A percentile compares a stretch with the other conserved stretches of the same genome.
phyloP scores from a whole-genome alignment of 1,140 invertebrate genomes.

The Ceratitis capitata region DNA sequence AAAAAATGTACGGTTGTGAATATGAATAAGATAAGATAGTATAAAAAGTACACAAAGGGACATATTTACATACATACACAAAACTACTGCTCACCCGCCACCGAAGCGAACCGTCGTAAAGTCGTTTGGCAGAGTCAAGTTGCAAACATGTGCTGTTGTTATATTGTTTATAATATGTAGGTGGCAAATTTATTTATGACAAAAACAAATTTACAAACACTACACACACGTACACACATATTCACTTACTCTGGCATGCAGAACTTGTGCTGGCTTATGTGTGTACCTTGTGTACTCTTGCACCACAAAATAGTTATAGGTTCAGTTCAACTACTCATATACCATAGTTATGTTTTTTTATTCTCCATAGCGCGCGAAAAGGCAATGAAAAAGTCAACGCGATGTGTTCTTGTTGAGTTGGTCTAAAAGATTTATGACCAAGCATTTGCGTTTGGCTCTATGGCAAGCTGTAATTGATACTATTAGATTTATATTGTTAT shows the following conservation, averaged over 20 bases:
- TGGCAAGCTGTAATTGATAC: no score
- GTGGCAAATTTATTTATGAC: constrained; percentile 11
- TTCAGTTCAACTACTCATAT: constrained; percentile 32
- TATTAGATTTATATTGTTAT: no score
- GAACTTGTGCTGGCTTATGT: no score
- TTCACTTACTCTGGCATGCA: background rate
- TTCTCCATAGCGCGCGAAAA: background rate
- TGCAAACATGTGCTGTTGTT: constrained; percentile 1
- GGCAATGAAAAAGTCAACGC: constrained; percentile 21
- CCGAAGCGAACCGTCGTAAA: no score
- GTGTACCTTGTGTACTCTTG: constrained; percentile 1
- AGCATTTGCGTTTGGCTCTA: background rate
- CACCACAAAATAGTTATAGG: background rate
- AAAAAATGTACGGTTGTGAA: background rate
- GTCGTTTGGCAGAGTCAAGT: background rate
- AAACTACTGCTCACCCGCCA: no score
- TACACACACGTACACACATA: background rate
- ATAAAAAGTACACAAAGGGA: no score
- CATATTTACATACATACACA: no score
- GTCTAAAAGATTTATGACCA: background rate
- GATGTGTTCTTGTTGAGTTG: background rate
- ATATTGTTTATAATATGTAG: background rate
- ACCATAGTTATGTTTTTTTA: background rate
- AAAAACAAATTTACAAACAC: background rate
- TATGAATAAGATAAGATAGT: constrained; percentile 29